Conservation (phyloP, 2,888 invertebrate species). For the Amphipoea lucens region DNA sequence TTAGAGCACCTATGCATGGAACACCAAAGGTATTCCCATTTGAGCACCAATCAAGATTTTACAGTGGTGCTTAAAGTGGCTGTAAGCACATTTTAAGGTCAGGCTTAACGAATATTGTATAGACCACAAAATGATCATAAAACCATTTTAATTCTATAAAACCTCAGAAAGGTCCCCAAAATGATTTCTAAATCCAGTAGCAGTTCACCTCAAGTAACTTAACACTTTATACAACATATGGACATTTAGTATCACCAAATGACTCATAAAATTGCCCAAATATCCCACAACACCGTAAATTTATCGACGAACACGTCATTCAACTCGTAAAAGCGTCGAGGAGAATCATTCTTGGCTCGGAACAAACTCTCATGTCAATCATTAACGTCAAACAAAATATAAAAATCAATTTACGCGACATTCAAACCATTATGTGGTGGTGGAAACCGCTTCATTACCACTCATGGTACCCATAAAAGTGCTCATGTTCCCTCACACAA, state of each 20-base stretch:
- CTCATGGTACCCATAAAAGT: slow-evolving; percentile 82
- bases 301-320: slow-evolving; percentile 83
- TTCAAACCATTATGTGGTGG: slow-evolving; percentile 83
- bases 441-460: slow-evolving; percentile 88
- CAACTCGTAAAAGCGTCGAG: slow-evolving; percentile 83
- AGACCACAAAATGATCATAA: neutral
- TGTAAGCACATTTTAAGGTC: neutral
- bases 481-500: slow-evolving; percentile 77
- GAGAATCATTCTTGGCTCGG: slow-evolving; percentile 69
- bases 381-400: slow-evolving; percentile 90
- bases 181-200: slow-evolving; percentile 54
- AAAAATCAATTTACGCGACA: slow-evolving; percentile 88
- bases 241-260: slow-evolving; percentile 86
- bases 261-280: slow-evolving; percentile 89
- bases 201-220: slow-evolving; percentile 75
- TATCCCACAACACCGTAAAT: slow-evolving; percentile 87
- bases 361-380: slow-evolving; percentile 86
- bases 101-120: neutral
- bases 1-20: too few relatives aligned
- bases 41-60: too few relatives aligned
- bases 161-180: slow-evolving; percentile 3
- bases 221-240: slow-evolving; percentile 78
- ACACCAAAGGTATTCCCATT: too few relatives aligned
- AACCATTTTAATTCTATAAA: slow-evolving; percentile 5
- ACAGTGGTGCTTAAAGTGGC: too few relatives aligned